phyloP scores from a whole-genome alignment of 2,888 invertebrate genomes.

The Lochmaea crataegi region DNA sequence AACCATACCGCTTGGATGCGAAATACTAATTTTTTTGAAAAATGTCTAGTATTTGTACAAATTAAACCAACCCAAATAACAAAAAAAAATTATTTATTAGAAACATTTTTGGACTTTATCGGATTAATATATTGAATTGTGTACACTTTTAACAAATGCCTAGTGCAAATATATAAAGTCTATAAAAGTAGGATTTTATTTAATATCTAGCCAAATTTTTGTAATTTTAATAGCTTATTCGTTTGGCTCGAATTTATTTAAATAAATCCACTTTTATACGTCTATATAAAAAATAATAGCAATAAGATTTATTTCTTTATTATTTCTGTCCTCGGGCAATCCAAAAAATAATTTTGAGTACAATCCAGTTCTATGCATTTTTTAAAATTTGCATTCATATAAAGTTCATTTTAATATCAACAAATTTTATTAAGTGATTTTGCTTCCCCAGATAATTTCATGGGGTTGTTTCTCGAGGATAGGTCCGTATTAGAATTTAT shows the following conservation, averaged over 20 bases:
- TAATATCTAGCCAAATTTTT: slow-evolving; percentile 4
- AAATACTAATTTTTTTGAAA: not conserved
- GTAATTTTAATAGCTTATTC: not conserved
- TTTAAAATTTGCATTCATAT: not conserved
- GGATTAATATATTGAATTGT: slow-evolving; percentile 1
- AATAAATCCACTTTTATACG: slow-evolving; percentile 8
- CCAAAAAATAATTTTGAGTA: not conserved
- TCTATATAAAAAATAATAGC: slow-evolving; percentile 27
- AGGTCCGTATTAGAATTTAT: slow-evolving; percentile 17
- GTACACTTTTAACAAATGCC: slow-evolving; percentile 22
- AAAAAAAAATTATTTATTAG: not conserved
- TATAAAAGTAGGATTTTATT: slow-evolving; percentile 16
- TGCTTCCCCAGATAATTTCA: not conserved
- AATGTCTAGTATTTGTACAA: not conserved
- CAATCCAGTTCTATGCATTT: not conserved
- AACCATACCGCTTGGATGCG: not conserved
- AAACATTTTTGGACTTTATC: not conserved
- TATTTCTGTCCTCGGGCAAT: slow-evolving; percentile 17
- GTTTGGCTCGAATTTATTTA: not conserved
- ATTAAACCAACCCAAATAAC: not conserved
- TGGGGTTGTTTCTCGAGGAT: slow-evolving; percentile 4
- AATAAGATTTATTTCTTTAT: slow-evolving; percentile 29
- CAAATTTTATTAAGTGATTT: not conserved
- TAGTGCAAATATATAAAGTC: slow-evolving; percentile 17
- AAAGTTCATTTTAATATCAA: not conserved